Base-by-base conservation (phyloP, 1,140 invertebrate species). In the Lepidurus arcticus region DNA sequence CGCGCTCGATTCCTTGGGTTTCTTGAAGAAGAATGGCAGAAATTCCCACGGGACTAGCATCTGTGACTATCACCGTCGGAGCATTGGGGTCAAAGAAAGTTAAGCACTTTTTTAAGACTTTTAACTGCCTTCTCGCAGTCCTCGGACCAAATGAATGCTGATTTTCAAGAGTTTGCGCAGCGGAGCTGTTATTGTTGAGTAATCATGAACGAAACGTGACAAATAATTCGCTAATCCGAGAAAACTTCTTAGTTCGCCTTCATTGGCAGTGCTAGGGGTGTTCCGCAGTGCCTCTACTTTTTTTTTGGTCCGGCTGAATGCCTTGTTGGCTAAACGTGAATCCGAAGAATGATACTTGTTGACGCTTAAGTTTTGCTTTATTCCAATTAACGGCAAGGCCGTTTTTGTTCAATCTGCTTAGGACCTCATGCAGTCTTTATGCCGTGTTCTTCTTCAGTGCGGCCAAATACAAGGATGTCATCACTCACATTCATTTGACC, bases 141-240 rank as follows among this genome's bases (percentile, higher is more conserved):
- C 21, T 74, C 13, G 10, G 78, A 74, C 82, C 83, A 83, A 5
- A 77, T n/a, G 26, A 76, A 83, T 3, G 44, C 21, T 5, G 73
- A 73, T 11, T 81, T 78, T 53, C 45, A 77, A 78, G 11, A 87
- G 81, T 9, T 83, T 73, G 74, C 84, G 83, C 42, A 88, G 80
- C 21, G 84, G 84, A 80, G 81, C 77, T 75, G 85, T 80, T n/a
- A 83, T 76, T 80, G 82, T 77, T 24, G 84, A 84, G 80, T 83
- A 81, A 76, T 82, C 82, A 78, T 79, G 82, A 26, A 87, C 83
- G 81, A 85, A 86, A 78, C 82, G 81, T 4, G 83, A 73, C 78
- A 84, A 84, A 78, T 85, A 87, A 73, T 83, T 83, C 45, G 83
- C 79, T 76, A 85, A 81, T 6, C 85, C 84, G 2, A 86, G 74